Evolutionary conservation across 2,113 vertebrate genomes (phyloP).

Genomic region (Pimephales promelas): DNA sequence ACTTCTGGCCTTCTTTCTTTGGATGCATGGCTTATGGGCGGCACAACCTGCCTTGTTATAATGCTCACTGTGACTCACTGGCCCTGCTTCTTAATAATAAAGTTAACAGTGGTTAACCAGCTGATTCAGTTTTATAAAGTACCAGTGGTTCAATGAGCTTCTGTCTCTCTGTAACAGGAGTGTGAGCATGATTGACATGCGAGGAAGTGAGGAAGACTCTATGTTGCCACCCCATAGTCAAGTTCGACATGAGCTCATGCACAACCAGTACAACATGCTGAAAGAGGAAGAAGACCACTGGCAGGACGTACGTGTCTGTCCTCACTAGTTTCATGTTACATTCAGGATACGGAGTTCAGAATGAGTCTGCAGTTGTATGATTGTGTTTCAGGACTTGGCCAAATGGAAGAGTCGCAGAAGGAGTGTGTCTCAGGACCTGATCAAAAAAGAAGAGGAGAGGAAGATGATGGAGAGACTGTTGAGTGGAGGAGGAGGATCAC

Average conservation of each 20-base stretch:
- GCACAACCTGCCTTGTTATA: not conserved
- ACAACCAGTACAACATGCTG: slow-evolving; percentile 85
- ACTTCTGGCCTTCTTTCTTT: not conserved
- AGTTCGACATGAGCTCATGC: slow-evolving; percentile 90
- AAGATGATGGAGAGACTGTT: slow-evolving; percentile 92
- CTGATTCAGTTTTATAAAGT: not conserved
- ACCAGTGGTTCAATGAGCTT: not conserved
- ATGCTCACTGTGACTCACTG: not conserved
- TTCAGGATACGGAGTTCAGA: not conserved
- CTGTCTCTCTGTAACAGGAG: slow-evolving; percentile 76
- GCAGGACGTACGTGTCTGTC: slow-evolving; percentile 88
- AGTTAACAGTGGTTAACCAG: not conserved
- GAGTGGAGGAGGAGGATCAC: slow-evolving; percentile 72
- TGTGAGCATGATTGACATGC: slow-evolving; percentile 95
- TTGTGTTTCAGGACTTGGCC: slow-evolving; percentile 85
- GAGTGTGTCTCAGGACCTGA: slow-evolving; percentile 94
- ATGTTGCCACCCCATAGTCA: slow-evolving; percentile 86
- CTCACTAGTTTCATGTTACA: not conserved
- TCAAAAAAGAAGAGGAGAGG: slow-evolving; percentile 96
- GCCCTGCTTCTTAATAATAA: not conserved
- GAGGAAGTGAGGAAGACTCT: slow-evolving; percentile 81
- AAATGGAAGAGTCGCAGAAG: slow-evolving; percentile 93
- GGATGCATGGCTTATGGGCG: slow-evolving; percentile 33
- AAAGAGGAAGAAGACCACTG: slow-evolving; percentile 94
- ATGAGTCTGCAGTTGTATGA: slow-evolving; percentile 5